Conservation (phyloP, 2,888 invertebrate genomes). For the Ceramica pisi region DNA sequence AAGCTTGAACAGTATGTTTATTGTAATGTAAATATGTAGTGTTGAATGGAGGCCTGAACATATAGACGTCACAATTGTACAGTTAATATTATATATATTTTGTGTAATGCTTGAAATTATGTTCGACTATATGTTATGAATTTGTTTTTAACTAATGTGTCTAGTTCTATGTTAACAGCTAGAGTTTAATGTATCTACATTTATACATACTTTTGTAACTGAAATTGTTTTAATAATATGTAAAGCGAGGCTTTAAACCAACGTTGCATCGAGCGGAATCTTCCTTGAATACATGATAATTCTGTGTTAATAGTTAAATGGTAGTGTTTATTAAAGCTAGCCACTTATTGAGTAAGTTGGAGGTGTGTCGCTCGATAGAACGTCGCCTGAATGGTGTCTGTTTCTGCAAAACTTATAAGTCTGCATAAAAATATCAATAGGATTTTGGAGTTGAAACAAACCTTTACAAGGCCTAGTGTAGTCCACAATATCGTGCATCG, state of each 20-base stretch:
- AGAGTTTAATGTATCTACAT: slow-evolving; percentile 57
- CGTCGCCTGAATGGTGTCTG: slow-evolving; percentile 59
- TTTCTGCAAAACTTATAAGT: slow-evolving; percentile 68
- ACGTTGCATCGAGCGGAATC: slow-evolving; percentile 63
- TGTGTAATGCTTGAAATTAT: slow-evolving; percentile 86
- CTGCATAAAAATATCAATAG: slow-evolving; percentile 66
- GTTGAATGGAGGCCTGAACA: slow-evolving; percentile 86
- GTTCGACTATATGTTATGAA: slow-evolving; percentile 80
- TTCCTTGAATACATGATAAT: slow-evolving; percentile 59
- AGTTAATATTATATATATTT: slow-evolving; percentile 64
- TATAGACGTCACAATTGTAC: slow-evolving; percentile 84
- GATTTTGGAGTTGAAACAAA: slow-evolving; percentile 58
- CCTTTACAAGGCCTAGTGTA: slow-evolving; percentile 64
- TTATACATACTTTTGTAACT: slow-evolving; percentile 59
- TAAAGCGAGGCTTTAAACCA: slow-evolving; percentile 58
- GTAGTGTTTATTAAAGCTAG: slow-evolving; percentile 58
- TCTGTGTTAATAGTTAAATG: slow-evolving; percentile 60
- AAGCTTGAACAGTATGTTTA: slow-evolving; percentile 72
- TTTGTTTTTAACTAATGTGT: slow-evolving; percentile 74
- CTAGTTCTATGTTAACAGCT: slow-evolving; percentile 54
- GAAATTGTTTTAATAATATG: slow-evolving; percentile 53
- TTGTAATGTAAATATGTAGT: slow-evolving; percentile 85
- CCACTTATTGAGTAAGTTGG: slow-evolving; percentile 50
- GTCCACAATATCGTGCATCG: slow-evolving; percentile 41
- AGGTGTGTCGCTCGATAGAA: slow-evolving; percentile 58